Evolutionary conservation across 2,113 vertebrate species (phyloP).

Genomic region (Nycticryphes semicollaris): DNA sequence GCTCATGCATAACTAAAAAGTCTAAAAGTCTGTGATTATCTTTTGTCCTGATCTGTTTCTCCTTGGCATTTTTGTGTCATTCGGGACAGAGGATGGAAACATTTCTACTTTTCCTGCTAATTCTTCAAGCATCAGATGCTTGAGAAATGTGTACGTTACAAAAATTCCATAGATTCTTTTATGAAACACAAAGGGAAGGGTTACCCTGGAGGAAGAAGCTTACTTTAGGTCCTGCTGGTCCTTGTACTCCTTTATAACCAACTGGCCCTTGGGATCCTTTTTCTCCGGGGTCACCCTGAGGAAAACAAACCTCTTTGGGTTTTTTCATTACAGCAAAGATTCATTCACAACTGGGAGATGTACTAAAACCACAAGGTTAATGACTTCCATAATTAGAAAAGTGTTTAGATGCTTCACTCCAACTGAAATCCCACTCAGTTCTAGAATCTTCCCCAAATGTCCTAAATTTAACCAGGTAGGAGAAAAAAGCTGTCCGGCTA

Average conservation of each 20-base stretch:
- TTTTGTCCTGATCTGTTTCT: background rate
- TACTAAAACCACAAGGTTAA: accelerated
- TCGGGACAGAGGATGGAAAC: background rate
- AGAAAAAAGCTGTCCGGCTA: background rate
- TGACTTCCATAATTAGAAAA: background rate
- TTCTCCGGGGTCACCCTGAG: constrained; percentile 70
- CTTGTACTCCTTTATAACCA: constrained; percentile 53
- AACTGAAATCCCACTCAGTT: background rate
- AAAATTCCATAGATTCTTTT: background rate
- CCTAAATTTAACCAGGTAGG: background rate
- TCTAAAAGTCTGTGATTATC: background rate
- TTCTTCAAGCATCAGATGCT: background rate
- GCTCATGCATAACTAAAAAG: background rate
- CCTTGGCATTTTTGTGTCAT: background rate
- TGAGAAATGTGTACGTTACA: background rate
- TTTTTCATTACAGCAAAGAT: background rate
- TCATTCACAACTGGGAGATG: background rate
- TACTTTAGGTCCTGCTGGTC: constrained; percentile 71
- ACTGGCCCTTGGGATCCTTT: constrained; percentile 67
- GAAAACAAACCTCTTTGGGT: background rate
- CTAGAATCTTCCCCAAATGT: background rate
- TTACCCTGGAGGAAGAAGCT: background rate
- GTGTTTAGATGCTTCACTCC: background rate
- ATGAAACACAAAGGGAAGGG: background rate
- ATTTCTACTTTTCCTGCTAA: background rate